phyloP scores from a whole-genome alignment of 2,888 invertebrate species.

The Leistus spinibarbis region DNA sequence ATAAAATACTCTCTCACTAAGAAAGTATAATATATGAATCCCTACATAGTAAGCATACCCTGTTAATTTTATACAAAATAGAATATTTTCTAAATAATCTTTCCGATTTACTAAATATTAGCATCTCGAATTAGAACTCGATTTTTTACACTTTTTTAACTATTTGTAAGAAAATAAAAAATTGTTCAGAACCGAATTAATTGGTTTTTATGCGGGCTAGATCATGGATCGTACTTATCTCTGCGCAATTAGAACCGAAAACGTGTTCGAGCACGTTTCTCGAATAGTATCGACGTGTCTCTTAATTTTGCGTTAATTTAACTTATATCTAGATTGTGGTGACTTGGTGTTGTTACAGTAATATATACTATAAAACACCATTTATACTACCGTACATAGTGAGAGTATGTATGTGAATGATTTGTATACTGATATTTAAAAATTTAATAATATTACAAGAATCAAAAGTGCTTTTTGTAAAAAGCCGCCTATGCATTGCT shows the following conservation, averaged over 20 bases:
- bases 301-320: neutral
- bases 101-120: too few species aligned
- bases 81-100: too few species aligned
- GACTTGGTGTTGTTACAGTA: conserved; percentile 7
- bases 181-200: neutral
- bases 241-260: neutral
- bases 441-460: neutral
- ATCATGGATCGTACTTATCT: conserved; percentile 32
- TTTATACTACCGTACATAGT: conserved; percentile 24
- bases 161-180: too few species aligned
- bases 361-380: conserved; percentile 2
- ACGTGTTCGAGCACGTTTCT: neutral
- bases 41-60: too few species aligned
- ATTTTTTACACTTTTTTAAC: too few species aligned
- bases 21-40: too few species aligned
- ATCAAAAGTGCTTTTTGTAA: conserved; percentile 21
- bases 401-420: conserved; percentile 30
- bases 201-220: neutral
- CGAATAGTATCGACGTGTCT: neutral
- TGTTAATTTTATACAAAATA: too few species aligned
- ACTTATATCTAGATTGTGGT: neutral
- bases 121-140: too few species aligned
- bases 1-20: too few species aligned
- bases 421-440: conserved; percentile 37
- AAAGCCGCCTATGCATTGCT: conserved; percentile 36